phyloP scores from a whole-genome alignment of 2,797 vertebrate genomes.

The Gorsachius magnificus region DNA sequence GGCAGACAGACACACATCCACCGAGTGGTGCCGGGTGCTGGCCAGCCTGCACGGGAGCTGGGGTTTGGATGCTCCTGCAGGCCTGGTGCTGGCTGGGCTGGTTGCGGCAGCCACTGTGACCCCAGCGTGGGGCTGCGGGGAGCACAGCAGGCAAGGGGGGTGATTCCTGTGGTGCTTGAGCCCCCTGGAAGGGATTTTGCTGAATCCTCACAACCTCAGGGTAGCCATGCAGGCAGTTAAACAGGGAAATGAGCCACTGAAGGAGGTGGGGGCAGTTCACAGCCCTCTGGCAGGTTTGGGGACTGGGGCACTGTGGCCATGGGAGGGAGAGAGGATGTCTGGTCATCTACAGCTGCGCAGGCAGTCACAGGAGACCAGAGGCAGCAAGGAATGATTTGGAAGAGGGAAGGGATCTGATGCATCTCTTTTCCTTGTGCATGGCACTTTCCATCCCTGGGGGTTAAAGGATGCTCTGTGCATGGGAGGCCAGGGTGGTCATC shows the following conservation, averaged over 20 bases:
- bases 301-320: background rate
- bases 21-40: background rate
- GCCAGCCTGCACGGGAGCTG: fast-evolving
- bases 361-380: background rate
- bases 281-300: background rate
- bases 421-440: background rate
- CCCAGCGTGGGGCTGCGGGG: background rate
- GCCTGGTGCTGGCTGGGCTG: background rate
- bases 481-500: background rate
- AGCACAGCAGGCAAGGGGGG: fast-evolving
- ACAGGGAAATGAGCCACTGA: background rate
- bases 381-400: background rate
- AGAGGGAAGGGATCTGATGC: background rate
- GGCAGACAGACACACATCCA: background rate
- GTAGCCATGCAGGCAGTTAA: background rate
- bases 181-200: background rate
- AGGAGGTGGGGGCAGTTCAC: background rate
- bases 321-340: background rate
- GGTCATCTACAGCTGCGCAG: background rate
- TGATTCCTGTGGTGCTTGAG: background rate
- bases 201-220: background rate
- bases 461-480: background rate
- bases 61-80: background rate
- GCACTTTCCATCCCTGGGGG: background rate
- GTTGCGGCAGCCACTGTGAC: background rate